A percentile compares a stretch with the other conserved stretches of the same genome.
These are phyloP conservation scores for Diogma glabrata DNA, from an alignment of 2,888 invertebrate species.

Conservation along the genomic window DNA sequence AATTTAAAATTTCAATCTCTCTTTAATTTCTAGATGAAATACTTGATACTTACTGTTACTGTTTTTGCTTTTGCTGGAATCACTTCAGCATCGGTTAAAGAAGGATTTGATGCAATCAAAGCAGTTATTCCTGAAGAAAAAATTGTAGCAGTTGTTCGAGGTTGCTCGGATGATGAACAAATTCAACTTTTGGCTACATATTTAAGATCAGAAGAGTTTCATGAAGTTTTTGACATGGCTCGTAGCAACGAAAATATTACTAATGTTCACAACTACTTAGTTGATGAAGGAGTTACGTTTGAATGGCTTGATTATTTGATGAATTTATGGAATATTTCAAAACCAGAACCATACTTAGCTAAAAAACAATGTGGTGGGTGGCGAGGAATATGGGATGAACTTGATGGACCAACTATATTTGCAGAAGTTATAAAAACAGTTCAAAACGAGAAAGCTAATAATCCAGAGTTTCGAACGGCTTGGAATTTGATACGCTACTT, in stretches of 20 bases:
- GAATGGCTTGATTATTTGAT: not conserved
- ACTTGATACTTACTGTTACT: not conserved
- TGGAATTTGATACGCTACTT: too few relatives aligned
- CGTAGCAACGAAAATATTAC: not conserved
- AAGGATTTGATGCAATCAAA: slow-evolving; percentile 1
- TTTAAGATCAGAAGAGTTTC: not conserved
- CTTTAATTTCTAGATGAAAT: slow-evolving; percentile 3
- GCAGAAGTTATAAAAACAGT: too few relatives aligned
- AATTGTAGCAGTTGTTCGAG: not conserved
- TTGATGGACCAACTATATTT: too few relatives aligned
- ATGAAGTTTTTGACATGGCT: not conserved
- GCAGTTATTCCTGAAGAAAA: not conserved
- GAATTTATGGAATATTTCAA: not conserved
- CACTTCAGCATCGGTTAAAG: not conserved
- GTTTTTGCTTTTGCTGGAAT: slow-evolving; percentile 1
- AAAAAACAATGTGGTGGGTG: slow-evolving; percentile 1
- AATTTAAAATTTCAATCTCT: too few relatives aligned
- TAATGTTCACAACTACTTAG: not conserved
- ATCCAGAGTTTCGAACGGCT: too few relatives aligned
- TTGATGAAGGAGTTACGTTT: not conserved
- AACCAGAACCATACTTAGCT: not conserved
- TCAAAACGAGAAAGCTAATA: too few relatives aligned
- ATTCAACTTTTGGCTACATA: not conserved
- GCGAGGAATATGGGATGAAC: slow-evolving; percentile 2
- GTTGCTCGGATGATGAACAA: not conserved